Evolutionary conservation across 1,140 invertebrate species (phyloP).

Genomic region (Drosophila nannoptera): DNA sequence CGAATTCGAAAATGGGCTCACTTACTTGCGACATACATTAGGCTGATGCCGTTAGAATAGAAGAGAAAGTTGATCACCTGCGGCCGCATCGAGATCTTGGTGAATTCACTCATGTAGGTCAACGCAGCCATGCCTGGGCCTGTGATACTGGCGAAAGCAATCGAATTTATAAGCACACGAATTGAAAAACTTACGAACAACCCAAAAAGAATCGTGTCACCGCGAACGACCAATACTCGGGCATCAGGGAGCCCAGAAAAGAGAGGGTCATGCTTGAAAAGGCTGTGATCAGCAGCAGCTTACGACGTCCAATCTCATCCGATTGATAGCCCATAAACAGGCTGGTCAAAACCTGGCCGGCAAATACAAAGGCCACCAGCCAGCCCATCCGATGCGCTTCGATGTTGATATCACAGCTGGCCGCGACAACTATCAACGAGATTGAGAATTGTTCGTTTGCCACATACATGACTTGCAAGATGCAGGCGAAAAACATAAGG

Average conservation of each 20-base stretch:
- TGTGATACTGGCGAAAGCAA: conserved; percentile 22
- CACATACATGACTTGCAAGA: conserved; percentile 7
- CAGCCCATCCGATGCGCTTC: conserved; percentile 8
- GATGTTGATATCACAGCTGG: conserved; percentile 34
- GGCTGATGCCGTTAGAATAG: conserved; percentile 36
- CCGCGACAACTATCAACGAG: conserved; percentile 17
- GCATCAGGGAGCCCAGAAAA: conserved; percentile 42
- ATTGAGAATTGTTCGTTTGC: conserved; percentile 50
- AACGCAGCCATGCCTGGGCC: conserved; percentile 2
- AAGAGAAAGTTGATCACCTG: conserved; percentile 21
- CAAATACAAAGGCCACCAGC: conserved; percentile 9
- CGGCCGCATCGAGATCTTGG: conserved; percentile 35
- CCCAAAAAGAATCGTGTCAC: conserved; percentile 24
- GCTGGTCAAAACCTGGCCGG: conserved; percentile 16
- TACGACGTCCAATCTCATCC: conserved; percentile 50
- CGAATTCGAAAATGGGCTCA: too few relatives aligned
- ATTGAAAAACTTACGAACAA: conserved; percentile 29
- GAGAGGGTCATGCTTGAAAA: background rate
- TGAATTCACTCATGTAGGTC: conserved; percentile 55
- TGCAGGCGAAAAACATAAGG: conserved; percentile 7
- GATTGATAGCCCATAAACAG: conserved; percentile 29
- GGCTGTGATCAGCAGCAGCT: conserved; percentile 14
- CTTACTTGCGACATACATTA: conserved; percentile 48
- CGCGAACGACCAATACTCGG: conserved; percentile 48
- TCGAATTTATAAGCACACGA: background rate